These are phyloP conservation scores for Aphodius granarius DNA, from an alignment of 2,888 invertebrate species.

Conservation along the genomic window DNA sequence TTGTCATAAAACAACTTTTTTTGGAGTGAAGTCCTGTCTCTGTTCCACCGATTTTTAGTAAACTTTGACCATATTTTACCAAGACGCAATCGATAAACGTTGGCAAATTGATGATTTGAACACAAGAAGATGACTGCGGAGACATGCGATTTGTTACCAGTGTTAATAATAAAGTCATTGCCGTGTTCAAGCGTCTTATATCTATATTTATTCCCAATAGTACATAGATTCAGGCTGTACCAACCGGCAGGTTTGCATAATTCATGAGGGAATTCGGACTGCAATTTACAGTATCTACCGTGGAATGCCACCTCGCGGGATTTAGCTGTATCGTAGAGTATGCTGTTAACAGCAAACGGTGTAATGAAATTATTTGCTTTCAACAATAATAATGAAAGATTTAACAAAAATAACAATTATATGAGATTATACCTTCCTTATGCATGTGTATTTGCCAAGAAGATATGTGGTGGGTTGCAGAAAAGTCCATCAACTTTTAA, in stretches of 20 bases:
- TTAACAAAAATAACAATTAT: too few species aligned
- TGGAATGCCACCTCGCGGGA: neutral
- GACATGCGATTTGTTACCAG: neutral
- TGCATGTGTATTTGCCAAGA: too few species aligned
- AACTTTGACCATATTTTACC: neutral
- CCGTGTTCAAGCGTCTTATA: neutral
- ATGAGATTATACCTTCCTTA: too few species aligned
- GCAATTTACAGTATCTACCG: neutral
- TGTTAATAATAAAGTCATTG: neutral
- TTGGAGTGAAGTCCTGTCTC: too few species aligned
- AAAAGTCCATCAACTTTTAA: too few species aligned
- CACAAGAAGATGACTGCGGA: neutral
- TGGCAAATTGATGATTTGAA: neutral
- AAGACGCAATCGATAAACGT: neutral
- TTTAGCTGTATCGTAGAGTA: neutral
- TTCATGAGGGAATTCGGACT: constrained; percentile 11
- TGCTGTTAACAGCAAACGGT: neutral
- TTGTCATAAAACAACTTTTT: too few species aligned
- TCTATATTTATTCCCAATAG: neutral
- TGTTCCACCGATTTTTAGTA: neutral
- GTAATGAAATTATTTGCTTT: neutral
- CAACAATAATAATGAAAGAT: too few species aligned
- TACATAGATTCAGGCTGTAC: neutral
- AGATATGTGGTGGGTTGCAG: too few species aligned
- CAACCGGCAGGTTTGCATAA: neutral